These are phyloP conservation scores for Hyperopisus bebe DNA, from an alignment of 2,113 vertebrate species.

Conservation along the genomic window DNA sequence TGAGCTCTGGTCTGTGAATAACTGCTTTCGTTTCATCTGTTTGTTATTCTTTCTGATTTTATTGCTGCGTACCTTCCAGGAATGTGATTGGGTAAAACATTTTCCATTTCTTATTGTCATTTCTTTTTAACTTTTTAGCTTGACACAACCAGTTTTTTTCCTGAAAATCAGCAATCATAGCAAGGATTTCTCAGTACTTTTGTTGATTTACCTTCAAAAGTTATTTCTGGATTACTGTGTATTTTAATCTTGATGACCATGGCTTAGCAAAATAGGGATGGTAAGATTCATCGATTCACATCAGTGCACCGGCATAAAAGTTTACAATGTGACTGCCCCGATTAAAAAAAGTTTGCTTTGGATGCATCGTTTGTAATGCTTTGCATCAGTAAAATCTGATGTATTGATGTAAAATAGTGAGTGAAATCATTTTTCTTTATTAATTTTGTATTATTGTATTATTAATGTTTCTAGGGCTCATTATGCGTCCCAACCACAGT, in stretches of 20 bases:
- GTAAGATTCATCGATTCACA: too few relatives aligned
- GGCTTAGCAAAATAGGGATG: neutral
- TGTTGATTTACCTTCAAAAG: neutral
- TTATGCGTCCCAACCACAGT: neutral
- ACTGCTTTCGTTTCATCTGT: constrained; percentile 35
- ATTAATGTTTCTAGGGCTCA: neutral
- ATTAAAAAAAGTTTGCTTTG: too few relatives aligned
- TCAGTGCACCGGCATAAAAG: too few relatives aligned
- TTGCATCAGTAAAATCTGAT: too few relatives aligned
- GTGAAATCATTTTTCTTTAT: neutral
- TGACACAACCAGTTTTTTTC: neutral
- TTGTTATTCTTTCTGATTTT: constrained; percentile 39
- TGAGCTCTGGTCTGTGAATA: constrained; percentile 32
- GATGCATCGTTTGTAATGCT: too few relatives aligned
- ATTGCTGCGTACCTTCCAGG: constrained; percentile 48
- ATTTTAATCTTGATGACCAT: neutral
- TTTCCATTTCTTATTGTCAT: neutral
- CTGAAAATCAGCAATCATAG: neutral
- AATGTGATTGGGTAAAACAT: constrained; percentile 68
- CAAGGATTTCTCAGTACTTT: neutral
- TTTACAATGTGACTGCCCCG: too few relatives aligned
- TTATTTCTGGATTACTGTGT: neutral
- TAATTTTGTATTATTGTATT: neutral
- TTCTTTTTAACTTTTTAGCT: neutral
- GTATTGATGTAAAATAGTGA: neutral